Evolutionary conservation across 1,140 invertebrate species (phyloP).

Genomic region (Cydia amplana): DNA sequence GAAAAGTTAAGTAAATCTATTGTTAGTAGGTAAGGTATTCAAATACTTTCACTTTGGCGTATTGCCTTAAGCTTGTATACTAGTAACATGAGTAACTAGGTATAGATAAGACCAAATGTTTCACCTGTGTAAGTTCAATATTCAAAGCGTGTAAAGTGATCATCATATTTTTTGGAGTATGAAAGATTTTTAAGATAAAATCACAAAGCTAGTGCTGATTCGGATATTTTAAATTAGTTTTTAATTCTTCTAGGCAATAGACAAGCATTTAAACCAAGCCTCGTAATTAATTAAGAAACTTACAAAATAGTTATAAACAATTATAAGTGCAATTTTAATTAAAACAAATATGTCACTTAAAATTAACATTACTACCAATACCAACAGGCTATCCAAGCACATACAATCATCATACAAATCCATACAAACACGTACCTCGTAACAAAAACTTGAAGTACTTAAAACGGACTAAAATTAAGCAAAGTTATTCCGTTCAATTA

Average conservation of each 20-base stretch:
- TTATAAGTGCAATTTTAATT: constrained; percentile 40
- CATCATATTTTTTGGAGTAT: not conserved
- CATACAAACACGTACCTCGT: constrained; percentile 24
- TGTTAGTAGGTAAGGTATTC: too few species aligned
- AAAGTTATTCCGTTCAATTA: not conserved
- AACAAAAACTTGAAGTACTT: constrained; percentile 32
- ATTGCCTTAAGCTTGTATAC: too few species aligned
- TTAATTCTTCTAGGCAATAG: not conserved
- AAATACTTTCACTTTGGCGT: too few species aligned
- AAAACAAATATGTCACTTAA: constrained; percentile 40
- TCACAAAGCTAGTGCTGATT: constrained; percentile 3
- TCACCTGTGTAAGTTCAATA: not conserved
- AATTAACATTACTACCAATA: constrained; percentile 33
- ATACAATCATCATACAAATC: constrained; percentile 8
- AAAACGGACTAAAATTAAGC: constrained; percentile 14
- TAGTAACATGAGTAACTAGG: too few species aligned
- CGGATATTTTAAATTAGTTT: not conserved
- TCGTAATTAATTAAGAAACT: not conserved
- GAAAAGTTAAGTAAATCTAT: too few species aligned
- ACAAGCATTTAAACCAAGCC: not conserved
- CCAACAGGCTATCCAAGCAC: constrained; percentile 21
- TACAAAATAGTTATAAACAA: constrained; percentile 13
- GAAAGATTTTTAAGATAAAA: not conserved
- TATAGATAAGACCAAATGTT: not conserved
- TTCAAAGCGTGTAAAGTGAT: not conserved